These are phyloP conservation scores for Catocala sponsa DNA, from an alignment of 2,888 invertebrate genomes.

Conservation along the genomic window DNA sequence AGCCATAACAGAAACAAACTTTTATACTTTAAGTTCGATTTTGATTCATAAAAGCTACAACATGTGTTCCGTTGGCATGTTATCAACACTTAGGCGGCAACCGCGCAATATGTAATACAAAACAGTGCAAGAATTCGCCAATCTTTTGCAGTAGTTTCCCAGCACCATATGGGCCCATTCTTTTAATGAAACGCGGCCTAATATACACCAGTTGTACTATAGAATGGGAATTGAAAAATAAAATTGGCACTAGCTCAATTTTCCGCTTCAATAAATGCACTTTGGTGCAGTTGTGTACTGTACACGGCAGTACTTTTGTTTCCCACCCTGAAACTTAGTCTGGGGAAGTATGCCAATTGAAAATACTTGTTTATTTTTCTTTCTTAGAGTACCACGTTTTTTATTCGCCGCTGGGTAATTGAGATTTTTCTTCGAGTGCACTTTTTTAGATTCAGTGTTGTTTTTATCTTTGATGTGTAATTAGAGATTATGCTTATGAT, in stretches of 20 bases:
- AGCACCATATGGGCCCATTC: slow-evolving; percentile 42
- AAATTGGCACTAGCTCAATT: slow-evolving; percentile 82
- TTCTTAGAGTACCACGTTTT: slow-evolving; percentile 58
- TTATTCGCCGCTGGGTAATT: slow-evolving; percentile 38
- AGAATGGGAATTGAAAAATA: slow-evolving; percentile 73
- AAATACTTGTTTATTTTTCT: slow-evolving; percentile 68
- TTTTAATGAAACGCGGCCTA: slow-evolving; percentile 50
- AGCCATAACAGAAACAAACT: too few species aligned
- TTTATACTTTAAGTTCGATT: background rate
- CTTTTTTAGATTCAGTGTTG: slow-evolving; percentile 14
- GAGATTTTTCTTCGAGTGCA: slow-evolving; percentile 36
- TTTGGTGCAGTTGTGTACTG: slow-evolving; percentile 67
- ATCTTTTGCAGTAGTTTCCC: slow-evolving; percentile 38
- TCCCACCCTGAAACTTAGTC: slow-evolving; percentile 62
- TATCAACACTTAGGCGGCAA: slow-evolving; percentile 6
- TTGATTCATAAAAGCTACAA: background rate
- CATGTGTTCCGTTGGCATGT: slow-evolving; percentile 9
- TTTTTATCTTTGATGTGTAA: slow-evolving; percentile 17
- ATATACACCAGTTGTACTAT: slow-evolving; percentile 44
- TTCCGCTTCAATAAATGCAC: slow-evolving; percentile 77
- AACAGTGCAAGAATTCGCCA: slow-evolving; percentile 41
- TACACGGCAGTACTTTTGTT: slow-evolving; percentile 56
- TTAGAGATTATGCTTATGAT: background rate
- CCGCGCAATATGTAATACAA: slow-evolving; percentile 20
- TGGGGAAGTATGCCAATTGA: slow-evolving; percentile 75